Conservation (phyloP, 2,888 invertebrate genomes). For the Asteroscopus sphinx region DNA sequence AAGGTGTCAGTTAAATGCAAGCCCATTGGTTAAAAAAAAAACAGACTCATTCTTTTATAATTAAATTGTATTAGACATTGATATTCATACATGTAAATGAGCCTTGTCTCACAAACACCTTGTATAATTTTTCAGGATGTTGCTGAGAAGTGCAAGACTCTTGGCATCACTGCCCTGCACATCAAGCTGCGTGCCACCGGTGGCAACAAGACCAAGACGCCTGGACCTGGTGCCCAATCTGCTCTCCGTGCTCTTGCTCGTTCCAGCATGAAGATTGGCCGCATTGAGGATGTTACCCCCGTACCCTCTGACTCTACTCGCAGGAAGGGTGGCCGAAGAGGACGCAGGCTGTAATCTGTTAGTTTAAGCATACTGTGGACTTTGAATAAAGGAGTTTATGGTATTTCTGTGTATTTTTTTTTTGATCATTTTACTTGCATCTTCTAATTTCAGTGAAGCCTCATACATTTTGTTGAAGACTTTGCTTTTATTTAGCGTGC, state of each 20-base stretch:
- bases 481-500: too few species aligned
- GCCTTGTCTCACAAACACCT: too few species aligned
- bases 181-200: slow-evolving; percentile 99
- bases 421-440: not conserved
- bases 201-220: slow-evolving; percentile 99
- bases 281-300: slow-evolving; percentile 99
- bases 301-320: slow-evolving; percentile 99
- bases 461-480: too few species aligned
- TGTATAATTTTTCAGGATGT: slow-evolving; percentile 93
- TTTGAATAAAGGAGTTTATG: slow-evolving; percentile 81
- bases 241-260: slow-evolving; percentile 99
- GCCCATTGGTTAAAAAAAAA: too few species aligned
- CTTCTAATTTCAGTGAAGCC: not conserved
- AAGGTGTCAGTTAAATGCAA: too few species aligned
- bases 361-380: slow-evolving; percentile 84
- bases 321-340: slow-evolving; percentile 99
- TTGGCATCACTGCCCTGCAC: slow-evolving; percentile 99
- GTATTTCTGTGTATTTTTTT: slow-evolving; percentile 70
- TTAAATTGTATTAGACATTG: too few species aligned
- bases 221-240: slow-evolving; percentile 99
- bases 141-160: slow-evolving; percentile 98
- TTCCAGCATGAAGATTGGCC: slow-evolving; percentile 99
- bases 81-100: too few species aligned
- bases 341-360: slow-evolving; percentile 97
- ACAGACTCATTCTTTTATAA: too few species aligned